A percentile compares a stretch with the other conserved stretches of the same genome.
phyloP scores from a whole-genome alignment of 2,888 invertebrate genomes.

The Hipparchia semele region DNA sequence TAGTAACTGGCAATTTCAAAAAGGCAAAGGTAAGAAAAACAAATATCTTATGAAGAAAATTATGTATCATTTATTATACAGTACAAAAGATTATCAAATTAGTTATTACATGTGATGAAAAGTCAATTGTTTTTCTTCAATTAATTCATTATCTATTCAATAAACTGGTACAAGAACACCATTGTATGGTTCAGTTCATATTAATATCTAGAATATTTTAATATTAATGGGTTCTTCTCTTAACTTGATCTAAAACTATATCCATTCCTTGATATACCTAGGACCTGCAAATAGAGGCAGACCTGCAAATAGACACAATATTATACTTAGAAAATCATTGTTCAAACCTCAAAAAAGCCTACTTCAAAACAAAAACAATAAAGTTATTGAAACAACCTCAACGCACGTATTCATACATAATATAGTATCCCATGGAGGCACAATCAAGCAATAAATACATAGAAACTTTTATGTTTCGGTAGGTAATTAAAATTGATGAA shows the following conservation, averaged over 20 bases:
- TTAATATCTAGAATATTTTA: neutral
- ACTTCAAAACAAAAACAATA: conserved; percentile 8
- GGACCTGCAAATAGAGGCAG: neutral
- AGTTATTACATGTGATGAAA: neutral
- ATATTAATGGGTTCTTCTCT: neutral
- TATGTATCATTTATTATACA: neutral
- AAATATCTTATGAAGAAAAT: neutral
- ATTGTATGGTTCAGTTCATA: neutral
- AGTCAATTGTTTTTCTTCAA: neutral
- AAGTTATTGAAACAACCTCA: neutral
- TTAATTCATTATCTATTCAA: neutral
- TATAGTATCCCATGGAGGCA: neutral
- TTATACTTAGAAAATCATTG: neutral
- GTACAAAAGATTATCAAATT: neutral
- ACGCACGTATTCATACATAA: neutral
- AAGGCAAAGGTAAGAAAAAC: too few relatives aligned
- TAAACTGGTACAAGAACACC: neutral
- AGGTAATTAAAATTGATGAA: neutral
- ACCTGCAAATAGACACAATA: too few relatives aligned
- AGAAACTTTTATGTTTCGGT: neutral
- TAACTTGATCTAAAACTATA: neutral
- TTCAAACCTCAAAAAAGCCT: neutral
- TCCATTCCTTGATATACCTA: neutral
- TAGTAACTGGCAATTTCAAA: too few relatives aligned
- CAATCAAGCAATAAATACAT: neutral